These are phyloP conservation scores for Andinoacara biseriatus DNA, from an alignment of 2,113 vertebrate genomes.

Conservation along the genomic window DNA sequence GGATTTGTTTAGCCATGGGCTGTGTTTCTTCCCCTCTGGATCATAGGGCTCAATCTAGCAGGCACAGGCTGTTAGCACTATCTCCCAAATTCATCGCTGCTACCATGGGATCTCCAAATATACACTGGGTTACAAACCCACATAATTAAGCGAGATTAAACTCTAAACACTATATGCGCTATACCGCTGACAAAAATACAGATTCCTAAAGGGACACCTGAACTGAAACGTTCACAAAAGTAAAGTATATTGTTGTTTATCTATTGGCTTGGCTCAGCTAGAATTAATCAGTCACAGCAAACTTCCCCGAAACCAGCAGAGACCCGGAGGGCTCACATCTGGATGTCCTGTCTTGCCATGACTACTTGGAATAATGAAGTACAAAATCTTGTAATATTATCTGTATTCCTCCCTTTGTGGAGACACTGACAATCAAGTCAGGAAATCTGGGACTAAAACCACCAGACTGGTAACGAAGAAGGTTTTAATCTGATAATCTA, in stretches of 20 bases:
- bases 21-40: conserved; percentile 76
- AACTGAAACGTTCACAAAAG: conserved; percentile 35
- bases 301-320: neutral
- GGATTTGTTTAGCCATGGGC: conserved; percentile 79
- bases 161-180: conserved; percentile 40
- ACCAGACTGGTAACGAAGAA: neutral
- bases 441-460: neutral
- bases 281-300: conserved; percentile 35
- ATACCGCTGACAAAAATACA: conserved; percentile 31
- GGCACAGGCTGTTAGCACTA: conserved; percentile 68
- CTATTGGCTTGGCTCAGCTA: neutral
- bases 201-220: neutral
- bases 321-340: conserved; percentile 31
- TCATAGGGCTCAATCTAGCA: conserved; percentile 74
- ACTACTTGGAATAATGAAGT: conserved; percentile 18
- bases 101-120: conserved; percentile 66
- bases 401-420: neutral
- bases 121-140: conserved; percentile 54
- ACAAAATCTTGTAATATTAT: conserved; percentile 36
- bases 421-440: conserved; percentile 28
- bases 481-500: conserved; percentile 32
- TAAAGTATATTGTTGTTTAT: conserved; percentile 14
- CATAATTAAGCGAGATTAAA: conserved; percentile 64
- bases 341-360: conserved; percentile 32
- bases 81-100: conserved; percentile 71